A percentile compares a stretch with the other conserved stretches of the same genome.
phyloP scores from a whole-genome alignment of 2,888 invertebrate genomes.

The Eupithecia pulchellata region DNA sequence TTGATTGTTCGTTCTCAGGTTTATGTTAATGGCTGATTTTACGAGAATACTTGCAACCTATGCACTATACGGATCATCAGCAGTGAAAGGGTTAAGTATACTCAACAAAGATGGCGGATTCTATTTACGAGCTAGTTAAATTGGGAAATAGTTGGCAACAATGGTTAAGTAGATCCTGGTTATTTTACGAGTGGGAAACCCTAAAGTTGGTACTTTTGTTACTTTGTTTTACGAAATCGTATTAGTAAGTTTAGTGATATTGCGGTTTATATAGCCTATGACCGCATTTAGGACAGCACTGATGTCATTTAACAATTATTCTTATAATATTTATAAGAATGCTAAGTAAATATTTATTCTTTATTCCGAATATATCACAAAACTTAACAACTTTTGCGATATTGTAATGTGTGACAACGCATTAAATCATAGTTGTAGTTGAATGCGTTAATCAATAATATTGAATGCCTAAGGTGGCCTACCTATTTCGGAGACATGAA shows the following conservation, averaged over 20 bases:
- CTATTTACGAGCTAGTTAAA: constrained; percentile 1
- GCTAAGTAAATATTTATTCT: too few relatives aligned
- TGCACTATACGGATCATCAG: neutral
- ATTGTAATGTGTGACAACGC: neutral
- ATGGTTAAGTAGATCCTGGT: constrained; percentile 1
- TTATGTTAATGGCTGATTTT: neutral
- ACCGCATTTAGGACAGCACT: neutral
- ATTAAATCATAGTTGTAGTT: too few relatives aligned
- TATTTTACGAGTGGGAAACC: constrained; percentile 8
- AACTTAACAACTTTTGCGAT: too few relatives aligned
- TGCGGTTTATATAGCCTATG: neutral
- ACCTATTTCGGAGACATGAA: neutral
- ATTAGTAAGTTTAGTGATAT: neutral
- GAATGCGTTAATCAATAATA: too few relatives aligned
- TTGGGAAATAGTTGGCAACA: constrained; percentile 8
- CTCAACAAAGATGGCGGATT: constrained; percentile 3
- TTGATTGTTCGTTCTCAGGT: neutral
- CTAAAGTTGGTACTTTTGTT: neutral
- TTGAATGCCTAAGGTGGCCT: neutral
- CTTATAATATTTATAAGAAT: too few relatives aligned
- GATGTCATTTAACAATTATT: too few relatives aligned
- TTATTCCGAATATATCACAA: too few relatives aligned
- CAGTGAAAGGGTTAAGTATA: constrained; percentile 4
- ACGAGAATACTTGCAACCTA: neutral
- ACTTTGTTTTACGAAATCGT: neutral